phyloP scores from a whole-genome alignment of 2,113 vertebrate genomes.

The Genyomyrus donnyi region DNA sequence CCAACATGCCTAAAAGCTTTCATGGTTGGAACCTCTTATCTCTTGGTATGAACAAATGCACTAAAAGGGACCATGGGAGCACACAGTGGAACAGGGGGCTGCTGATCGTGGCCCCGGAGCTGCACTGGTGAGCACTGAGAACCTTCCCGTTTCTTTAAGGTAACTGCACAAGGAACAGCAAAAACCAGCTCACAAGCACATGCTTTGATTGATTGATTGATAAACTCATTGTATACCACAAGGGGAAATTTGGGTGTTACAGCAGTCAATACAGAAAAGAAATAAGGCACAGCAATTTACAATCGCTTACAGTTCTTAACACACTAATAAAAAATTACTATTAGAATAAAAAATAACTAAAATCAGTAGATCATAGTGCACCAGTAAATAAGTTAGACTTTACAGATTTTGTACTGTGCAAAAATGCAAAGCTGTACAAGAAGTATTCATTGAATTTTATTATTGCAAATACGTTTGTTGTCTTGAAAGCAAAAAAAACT shows the following conservation, averaged over 20 bases:
- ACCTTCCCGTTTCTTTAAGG: not conserved
- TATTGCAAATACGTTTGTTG: not conserved
- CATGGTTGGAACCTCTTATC: not conserved
- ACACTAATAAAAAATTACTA: not conserved
- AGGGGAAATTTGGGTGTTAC: not conserved
- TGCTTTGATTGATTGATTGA: not conserved
- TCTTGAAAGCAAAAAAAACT: not conserved
- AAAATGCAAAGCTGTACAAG: not conserved
- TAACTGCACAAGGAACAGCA: no score
- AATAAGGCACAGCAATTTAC: not conserved
- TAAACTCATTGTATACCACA: not conserved
- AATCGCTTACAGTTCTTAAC: not conserved
- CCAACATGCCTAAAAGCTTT: not conserved
- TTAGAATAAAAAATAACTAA: not conserved
- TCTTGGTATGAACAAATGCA: not conserved
- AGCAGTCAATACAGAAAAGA: not conserved
- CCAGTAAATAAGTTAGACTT: not conserved
- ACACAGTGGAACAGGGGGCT: not conserved
- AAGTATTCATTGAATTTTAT: not conserved
- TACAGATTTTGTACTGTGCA: not conserved
- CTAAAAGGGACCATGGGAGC: not conserved
- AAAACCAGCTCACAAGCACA: not conserved
- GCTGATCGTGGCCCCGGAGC: not conserved
- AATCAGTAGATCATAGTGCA: not conserved
- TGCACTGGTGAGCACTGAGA: no score